Conservation (phyloP, 2,113 vertebrate species). For the Tinamus guttatus region DNA sequence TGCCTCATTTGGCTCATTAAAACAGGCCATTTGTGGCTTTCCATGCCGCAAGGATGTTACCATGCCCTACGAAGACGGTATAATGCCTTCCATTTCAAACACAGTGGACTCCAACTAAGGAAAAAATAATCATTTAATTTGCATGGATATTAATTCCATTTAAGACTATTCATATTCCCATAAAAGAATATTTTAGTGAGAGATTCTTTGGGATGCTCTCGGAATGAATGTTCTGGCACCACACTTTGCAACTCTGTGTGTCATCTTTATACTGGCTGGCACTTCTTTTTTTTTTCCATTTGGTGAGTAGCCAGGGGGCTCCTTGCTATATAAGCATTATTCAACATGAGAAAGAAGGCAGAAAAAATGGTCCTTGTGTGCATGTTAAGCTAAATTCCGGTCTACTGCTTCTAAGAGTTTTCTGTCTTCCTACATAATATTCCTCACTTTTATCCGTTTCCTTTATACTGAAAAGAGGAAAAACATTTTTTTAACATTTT, state of each 20-base stretch:
- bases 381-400: not conserved
- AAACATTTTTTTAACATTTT: conserved; percentile 8
- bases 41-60: accelerated
- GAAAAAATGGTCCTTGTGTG: not conserved
- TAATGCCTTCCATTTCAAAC: not conserved
- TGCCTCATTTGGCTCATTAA: not conserved
- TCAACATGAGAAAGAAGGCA: not conserved
- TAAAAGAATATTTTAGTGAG: not conserved
- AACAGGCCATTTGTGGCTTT: accelerated
- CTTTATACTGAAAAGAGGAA: conserved; percentile 1
- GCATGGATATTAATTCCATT: not conserved
- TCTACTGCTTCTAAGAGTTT: not conserved
- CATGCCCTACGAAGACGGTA: not conserved
- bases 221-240: not conserved
- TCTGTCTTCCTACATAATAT: conserved; percentile 23
- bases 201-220: not conserved
- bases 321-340: not conserved
- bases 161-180: not conserved
- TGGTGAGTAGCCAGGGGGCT: not conserved
- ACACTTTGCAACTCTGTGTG: not conserved
- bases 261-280: not conserved
- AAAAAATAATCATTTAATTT: not conserved
- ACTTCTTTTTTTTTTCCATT: not conserved
- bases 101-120: not conserved
- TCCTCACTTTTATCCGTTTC: not conserved